Conservation (phyloP, 2,797 vertebrate species). For the Sarcophilus harrisii region DNA sequence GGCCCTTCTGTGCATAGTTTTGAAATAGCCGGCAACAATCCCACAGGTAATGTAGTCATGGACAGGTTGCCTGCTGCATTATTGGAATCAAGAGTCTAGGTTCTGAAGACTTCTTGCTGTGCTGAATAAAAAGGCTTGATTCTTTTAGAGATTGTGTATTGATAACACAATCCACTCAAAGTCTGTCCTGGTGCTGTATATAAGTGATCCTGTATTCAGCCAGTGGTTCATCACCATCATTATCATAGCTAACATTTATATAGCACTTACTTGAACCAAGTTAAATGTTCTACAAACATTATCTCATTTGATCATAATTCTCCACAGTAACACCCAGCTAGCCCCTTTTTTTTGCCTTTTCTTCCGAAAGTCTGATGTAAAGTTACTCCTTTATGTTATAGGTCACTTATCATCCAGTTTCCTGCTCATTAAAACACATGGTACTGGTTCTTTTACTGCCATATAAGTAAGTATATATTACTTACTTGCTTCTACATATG, state of each 20-base stretch:
- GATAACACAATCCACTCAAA: neutral
- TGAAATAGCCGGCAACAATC: neutral
- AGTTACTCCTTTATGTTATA: neutral
- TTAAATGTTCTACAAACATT: neutral
- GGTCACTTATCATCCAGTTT: neutral
- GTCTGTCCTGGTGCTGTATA: neutral
- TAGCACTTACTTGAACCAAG: neutral
- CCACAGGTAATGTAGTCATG: neutral
- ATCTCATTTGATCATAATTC: neutral
- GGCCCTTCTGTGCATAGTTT: neutral
- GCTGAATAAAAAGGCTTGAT: neutral
- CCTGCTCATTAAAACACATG: neutral
- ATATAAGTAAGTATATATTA: too few relatives aligned
- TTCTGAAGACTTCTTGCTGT: neutral
- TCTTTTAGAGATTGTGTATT: neutral
- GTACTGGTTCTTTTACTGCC: neutral
- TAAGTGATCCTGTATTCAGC: neutral
- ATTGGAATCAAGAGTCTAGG: neutral
- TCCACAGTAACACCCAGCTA: too few relatives aligned
- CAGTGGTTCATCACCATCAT: neutral
- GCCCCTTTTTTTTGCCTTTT: neutral
- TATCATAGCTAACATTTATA: neutral
- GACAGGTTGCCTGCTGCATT: neutral
- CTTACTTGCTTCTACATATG: neutral
- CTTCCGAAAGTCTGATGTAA: neutral